These are phyloP conservation scores for Pitangus sulphuratus DNA, from an alignment of 2,797 vertebrate genomes.

Conservation along the genomic window DNA sequence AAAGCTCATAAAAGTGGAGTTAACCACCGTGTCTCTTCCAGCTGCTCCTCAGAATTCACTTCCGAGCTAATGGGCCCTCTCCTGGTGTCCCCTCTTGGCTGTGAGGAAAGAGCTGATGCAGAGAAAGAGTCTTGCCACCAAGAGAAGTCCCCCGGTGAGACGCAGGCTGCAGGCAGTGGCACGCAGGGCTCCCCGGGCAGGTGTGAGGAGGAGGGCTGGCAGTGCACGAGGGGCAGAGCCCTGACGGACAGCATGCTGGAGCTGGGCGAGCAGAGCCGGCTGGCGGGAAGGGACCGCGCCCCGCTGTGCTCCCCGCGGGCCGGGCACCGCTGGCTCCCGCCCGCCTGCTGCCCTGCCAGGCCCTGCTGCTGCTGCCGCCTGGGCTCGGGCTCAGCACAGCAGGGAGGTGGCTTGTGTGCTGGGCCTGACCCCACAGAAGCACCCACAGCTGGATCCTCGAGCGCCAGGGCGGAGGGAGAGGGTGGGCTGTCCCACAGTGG, in stretches of 20 bases:
- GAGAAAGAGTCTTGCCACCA: background rate
- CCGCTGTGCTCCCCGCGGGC: background rate
- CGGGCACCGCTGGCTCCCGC: background rate
- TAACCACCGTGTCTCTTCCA: background rate
- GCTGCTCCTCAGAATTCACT: background rate
- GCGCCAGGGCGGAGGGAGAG: background rate
- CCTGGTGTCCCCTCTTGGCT: slow-evolving; percentile 67
- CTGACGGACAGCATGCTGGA: slow-evolving; percentile 11
- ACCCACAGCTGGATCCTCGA: rapidly evolving
- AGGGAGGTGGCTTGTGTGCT: background rate
- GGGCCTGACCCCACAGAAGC: background rate
- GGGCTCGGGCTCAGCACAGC: background rate
- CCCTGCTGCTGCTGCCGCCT: background rate
- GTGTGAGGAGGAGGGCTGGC: background rate
- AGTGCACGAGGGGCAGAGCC: background rate
- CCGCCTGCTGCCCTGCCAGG: background rate
- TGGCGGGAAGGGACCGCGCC: background rate
- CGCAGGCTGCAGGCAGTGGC: background rate
- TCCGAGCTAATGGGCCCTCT: slow-evolving; percentile 69
- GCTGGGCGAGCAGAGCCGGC: background rate
- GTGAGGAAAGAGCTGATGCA: background rate
- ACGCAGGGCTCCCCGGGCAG: background rate
- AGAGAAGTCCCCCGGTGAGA: background rate
- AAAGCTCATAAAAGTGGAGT: background rate
- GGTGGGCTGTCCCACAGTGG: background rate